Base-by-base conservation (phyloP, 2,797 vertebrate species). In the Sebastes matsubarae region DNA sequence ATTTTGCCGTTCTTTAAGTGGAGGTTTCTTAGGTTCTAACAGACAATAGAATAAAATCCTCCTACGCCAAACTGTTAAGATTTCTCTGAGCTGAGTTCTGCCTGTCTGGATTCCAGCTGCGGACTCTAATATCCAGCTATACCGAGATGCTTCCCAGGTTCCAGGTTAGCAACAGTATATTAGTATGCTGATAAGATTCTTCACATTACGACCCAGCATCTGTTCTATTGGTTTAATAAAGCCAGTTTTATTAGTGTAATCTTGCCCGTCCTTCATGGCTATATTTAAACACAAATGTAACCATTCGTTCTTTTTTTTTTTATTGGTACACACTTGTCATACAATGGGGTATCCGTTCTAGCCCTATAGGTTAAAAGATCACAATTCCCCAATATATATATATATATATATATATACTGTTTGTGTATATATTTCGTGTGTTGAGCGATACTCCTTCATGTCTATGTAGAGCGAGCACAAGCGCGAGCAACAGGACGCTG, bases 161-260 rank as follows among this genome's bases (percentile, higher is more conserved):
- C n/a, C 54, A 38, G 46, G 54, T 60, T 50, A 70, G 36, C 2
- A 6, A 61, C 36, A 34, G 42, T 61, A 20, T 63, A 87, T 83
- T 54, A 66, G 68, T 69, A 77, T 73, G 27, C 77, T 68, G 36
- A 65, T 50, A 27, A 58, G 36, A 65, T 81, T 66, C 14, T 68
- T 71, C 29, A 68, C n/a, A 60, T 70, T 55, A 67, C 65, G 55
- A 24, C 30, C 22, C 25, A 79, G 34, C 72, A 86, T 74, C 72
- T 79, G 69, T 79, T 84, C 77, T 30, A 71, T 74, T 72, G 36
- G 36, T 77, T 75, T 24, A 52, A 66, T 75, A 68, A 80, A 85
- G 61, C 2, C 50, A 18, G 30, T 76, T 79, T 79, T 75, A 83
- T 69, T 77, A 22, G 55, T 55, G 57, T 55, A 54, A 84, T 75